phyloP scores from a whole-genome alignment of 92 coral and sea anemone genomes.

The Blastomussa wellsi region DNA sequence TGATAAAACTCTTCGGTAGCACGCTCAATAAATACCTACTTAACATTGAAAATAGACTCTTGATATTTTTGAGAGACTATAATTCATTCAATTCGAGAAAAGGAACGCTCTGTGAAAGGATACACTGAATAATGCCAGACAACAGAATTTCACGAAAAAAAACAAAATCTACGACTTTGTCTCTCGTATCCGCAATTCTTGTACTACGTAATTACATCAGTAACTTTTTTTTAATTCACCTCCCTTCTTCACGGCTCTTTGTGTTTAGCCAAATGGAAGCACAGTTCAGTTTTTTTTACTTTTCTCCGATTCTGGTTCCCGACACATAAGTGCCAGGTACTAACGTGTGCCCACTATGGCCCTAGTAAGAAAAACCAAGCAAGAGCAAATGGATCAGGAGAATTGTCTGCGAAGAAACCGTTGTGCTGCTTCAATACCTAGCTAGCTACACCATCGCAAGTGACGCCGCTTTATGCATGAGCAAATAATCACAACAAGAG shows the following conservation, averaged over 20 bases:
- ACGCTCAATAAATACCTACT: neutral
- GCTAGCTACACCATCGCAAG: neutral
- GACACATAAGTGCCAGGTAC: neutral
- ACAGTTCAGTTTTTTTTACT: neutral
- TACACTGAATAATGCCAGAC: neutral
- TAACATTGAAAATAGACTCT: neutral
- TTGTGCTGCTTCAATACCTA: neutral
- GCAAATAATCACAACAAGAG: neutral
- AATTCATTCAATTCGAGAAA: neutral
- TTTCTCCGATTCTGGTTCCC: neutral
- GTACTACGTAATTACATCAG: neutral
- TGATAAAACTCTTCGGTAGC: neutral
- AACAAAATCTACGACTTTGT: neutral
- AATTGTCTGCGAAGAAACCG: neutral
- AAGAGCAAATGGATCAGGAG: neutral
- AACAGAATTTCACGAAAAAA: neutral
- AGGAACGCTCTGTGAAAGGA: neutral
- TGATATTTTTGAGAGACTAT: neutral
- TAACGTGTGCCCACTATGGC: neutral
- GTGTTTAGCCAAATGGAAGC: slow-evolving; percentile 12
- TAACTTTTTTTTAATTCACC: neutral
- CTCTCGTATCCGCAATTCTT: neutral
- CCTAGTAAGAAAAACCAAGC: neutral
- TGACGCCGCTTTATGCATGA: neutral
- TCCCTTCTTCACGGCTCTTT: neutral